Evolutionary conservation across 2,797 vertebrate genomes (phyloP).

Genomic region (Poeciliopsis gracilis): DNA sequence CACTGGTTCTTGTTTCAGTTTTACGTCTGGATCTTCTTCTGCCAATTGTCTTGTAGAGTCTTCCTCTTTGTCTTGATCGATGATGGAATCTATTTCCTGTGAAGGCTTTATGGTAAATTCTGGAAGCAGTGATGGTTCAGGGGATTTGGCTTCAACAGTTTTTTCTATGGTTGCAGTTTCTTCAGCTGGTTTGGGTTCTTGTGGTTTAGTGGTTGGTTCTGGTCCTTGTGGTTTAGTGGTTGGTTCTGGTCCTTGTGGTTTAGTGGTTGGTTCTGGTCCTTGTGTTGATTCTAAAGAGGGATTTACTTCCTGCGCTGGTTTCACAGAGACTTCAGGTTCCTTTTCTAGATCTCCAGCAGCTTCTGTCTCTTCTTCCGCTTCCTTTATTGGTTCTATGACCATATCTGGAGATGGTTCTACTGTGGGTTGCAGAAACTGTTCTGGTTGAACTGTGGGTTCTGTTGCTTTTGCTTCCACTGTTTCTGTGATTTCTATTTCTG

Average conservation of each 20-base stretch:
- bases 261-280: not conserved
- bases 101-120: not conserved
- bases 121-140: not conserved
- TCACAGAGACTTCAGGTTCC: not conserved
- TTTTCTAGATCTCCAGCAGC: not conserved
- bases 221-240: not conserved
- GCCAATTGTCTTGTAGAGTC: not conserved
- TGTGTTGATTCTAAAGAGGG: not conserved
- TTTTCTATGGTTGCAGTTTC: not conserved
- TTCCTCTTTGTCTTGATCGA: no score
- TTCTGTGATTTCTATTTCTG: not conserved
- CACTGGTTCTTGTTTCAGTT: not conserved
- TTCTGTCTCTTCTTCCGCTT: not conserved
- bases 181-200: not conserved
- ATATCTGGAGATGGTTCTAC: not conserved
- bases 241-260: no score
- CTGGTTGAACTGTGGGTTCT: not conserved
- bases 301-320: not conserved
- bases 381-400: not conserved
- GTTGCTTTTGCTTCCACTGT: not conserved
- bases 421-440: no score
- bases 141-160: no score
- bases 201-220: not conserved
- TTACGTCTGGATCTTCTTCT: not conserved
- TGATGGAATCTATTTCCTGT: not conserved